Evolutionary conservation across 2,797 vertebrate species (phyloP).

Genomic region (Gadopsis bispinosus): DNA sequence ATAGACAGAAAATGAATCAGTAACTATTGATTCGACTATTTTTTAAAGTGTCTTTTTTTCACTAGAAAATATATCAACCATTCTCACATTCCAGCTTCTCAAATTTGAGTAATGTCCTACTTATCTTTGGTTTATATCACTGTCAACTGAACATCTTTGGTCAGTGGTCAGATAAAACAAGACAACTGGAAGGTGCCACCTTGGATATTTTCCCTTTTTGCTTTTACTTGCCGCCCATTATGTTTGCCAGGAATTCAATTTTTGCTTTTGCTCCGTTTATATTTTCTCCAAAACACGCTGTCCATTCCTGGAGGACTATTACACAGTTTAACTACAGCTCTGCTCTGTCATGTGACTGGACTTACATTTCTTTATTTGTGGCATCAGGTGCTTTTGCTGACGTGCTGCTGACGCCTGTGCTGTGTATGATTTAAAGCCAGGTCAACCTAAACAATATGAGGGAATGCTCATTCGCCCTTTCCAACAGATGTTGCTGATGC

Average conservation of each 20-base stretch:
- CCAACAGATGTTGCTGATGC: conserved; percentile 9
- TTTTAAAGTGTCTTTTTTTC: neutral
- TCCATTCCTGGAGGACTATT: neutral
- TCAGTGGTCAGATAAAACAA: neutral
- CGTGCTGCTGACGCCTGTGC: neutral
- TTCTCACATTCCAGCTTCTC: neutral
- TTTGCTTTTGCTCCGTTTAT: neutral
- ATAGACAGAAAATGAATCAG: no score
- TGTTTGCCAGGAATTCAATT: neutral
- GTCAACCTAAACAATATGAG: conserved; percentile 1
- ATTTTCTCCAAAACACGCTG: neutral
- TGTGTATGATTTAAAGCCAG: neutral
- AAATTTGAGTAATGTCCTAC: neutral
- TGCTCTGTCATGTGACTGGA: neutral
- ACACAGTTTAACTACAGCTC: neutral
- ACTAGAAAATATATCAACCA: neutral
- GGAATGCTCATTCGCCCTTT: neutral
- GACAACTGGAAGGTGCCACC: neutral
- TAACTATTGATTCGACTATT: neutral
- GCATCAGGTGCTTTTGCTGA: neutral
- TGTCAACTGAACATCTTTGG: neutral
- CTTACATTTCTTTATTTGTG: neutral
- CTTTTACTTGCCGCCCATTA: neutral
- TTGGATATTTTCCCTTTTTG: neutral
- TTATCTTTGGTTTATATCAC: neutral